phyloP scores from a whole-genome alignment of 2,888 invertebrate genomes.

The Teleogryllus oceanicus region DNA sequence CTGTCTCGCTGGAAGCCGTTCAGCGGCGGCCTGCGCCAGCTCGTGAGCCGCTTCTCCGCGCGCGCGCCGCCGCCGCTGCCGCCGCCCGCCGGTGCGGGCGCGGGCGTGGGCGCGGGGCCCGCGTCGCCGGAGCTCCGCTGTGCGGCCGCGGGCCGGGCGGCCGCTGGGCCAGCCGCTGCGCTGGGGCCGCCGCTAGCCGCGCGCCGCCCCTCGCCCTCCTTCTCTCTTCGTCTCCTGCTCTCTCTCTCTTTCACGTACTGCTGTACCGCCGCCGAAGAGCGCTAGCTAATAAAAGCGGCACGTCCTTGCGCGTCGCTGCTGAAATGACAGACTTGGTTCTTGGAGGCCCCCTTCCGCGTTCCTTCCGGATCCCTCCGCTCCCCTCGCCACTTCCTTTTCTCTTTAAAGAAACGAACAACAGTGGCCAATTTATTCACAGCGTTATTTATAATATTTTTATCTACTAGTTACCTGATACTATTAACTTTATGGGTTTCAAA shows the following conservation, averaged over 20 bases:
- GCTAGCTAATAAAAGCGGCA: background rate
- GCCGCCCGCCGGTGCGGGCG: slow-evolving; percentile 26
- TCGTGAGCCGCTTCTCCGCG: slow-evolving; percentile 37
- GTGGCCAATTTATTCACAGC: too few relatives aligned
- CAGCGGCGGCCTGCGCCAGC: slow-evolving; percentile 44
- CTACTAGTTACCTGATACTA: too few relatives aligned
- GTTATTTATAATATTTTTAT: too few relatives aligned
- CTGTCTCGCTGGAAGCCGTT: slow-evolving; percentile 50
- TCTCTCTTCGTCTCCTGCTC: background rate
- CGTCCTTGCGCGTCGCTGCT: background rate
- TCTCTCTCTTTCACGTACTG: background rate
- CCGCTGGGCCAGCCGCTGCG: slow-evolving; percentile 50
- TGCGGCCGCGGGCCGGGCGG: slow-evolving; percentile 39
- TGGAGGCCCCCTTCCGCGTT: background rate
- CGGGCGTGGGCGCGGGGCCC: slow-evolving; percentile 34
- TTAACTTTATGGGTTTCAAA: too few relatives aligned
- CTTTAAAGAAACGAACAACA: too few relatives aligned
- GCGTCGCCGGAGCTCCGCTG: slow-evolving; percentile 38
- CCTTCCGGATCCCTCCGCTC: background rate
- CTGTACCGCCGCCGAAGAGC: background rate
- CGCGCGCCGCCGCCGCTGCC: slow-evolving; percentile 39
- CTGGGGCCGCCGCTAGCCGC: slow-evolving; percentile 47
- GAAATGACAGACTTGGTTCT: background rate
- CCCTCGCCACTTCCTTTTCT: background rate
- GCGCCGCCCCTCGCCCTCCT: background rate